phyloP scores from a whole-genome alignment of 53 echinoderm and acorn worm species.

The Paelopatides confundens region DNA sequence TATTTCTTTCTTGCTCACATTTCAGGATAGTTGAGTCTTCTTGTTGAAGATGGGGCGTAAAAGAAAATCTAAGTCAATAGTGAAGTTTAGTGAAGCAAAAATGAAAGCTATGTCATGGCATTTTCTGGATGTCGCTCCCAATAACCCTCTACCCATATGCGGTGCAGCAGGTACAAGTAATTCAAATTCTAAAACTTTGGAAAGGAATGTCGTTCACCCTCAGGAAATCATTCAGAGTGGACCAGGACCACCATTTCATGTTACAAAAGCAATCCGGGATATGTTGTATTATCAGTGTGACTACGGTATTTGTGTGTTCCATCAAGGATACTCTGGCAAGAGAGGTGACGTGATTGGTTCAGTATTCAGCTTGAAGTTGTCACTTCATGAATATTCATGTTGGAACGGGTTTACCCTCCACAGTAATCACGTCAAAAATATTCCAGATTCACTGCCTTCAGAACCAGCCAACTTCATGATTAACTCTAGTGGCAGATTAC shows the following conservation, averaged over 20 bases:
- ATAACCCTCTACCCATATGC: neutral
- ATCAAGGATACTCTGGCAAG: neutral
- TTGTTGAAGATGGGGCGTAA: conserved; percentile 65
- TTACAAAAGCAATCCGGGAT: neutral
- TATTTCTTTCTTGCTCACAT: no score
- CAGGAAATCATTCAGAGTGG: neutral
- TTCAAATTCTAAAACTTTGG: neutral
- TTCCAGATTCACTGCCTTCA: neutral
- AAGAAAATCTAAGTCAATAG: conserved; percentile 62
- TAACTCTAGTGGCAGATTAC: conserved; percentile 21
- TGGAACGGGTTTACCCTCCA: neutral
- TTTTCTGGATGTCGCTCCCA: conserved; percentile 57
- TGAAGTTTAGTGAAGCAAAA: conserved; percentile 73
- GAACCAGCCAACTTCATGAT: conserved; percentile 11
- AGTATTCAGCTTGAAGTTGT: neutral
- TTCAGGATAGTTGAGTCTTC: no score
- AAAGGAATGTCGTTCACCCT: neutral
- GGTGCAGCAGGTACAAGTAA: neutral
- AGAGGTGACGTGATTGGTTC: neutral
- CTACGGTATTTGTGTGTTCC: neutral
- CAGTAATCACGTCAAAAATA: neutral
- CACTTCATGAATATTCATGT: neutral
- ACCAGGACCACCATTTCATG: neutral
- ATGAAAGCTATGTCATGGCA: conserved; percentile 85
- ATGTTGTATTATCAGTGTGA: neutral